Evolutionary conservation across 2,797 vertebrate species (phyloP).

Genomic region (Dallia pectoralis): DNA sequence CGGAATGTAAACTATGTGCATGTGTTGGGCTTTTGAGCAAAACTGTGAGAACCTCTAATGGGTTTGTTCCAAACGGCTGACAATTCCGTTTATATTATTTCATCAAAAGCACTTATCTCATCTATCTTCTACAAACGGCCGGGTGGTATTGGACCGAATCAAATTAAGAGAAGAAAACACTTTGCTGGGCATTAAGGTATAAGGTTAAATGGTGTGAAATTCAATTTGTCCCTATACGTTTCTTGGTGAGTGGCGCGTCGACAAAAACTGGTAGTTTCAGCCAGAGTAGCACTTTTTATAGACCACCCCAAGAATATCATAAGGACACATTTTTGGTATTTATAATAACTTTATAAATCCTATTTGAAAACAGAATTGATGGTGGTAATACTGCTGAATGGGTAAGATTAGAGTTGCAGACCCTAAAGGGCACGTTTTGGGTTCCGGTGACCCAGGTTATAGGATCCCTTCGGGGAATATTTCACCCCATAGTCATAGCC

Average conservation of each 20-base stretch:
- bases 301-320: conserved; percentile 3
- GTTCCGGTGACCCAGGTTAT: conserved; percentile 45
- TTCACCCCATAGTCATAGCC: conserved; percentile 43
- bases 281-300: conserved; percentile 13
- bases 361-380: conserved; percentile 28
- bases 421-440: conserved; percentile 33
- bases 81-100: conserved; percentile 18
- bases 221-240: conserved; percentile 25
- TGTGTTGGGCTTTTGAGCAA: conserved; percentile 48
- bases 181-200: conserved; percentile 30
- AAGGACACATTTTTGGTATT: neutral
- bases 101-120: conserved; percentile 54
- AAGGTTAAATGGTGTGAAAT: conserved; percentile 41
- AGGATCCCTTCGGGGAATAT: conserved; percentile 45
- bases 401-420: conserved; percentile 44
- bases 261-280: conserved; percentile 5
- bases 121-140: conserved; percentile 35
- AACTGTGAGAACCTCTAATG: conserved; percentile 54
- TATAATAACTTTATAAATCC: neutral
- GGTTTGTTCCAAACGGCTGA: conserved; percentile 37
- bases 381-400: conserved; percentile 33
- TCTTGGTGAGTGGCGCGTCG: conserved; percentile 12
- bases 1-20: conserved; percentile 28
- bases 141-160: conserved; percentile 37
- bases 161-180: conserved; percentile 45